Evolutionary conservation across 1,140 invertebrate genomes (phyloP).

Genomic region (Stegodyphus dumicola): DNA sequence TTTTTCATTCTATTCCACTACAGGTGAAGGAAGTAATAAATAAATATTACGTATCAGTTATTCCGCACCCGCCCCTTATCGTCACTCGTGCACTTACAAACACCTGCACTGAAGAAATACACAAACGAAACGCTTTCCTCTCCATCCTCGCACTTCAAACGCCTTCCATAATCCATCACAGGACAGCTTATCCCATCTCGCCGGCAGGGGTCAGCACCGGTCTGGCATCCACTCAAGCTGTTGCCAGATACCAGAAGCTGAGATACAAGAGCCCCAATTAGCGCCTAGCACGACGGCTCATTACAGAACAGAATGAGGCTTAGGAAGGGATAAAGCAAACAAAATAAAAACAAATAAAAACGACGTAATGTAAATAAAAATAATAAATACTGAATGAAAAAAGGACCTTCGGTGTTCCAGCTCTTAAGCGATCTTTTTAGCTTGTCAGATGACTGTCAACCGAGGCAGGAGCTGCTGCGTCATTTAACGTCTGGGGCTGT

Average conservation of each 20-base stretch:
- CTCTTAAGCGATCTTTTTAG: conserved; percentile 59
- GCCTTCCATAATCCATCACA: conserved; percentile 31
- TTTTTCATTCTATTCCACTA: too few species aligned
- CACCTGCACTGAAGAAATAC: too few species aligned
- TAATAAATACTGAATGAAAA: conserved; percentile 33
- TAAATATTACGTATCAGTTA: too few species aligned
- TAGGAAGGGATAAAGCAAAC: conserved; percentile 25
- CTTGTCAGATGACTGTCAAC: conserved; percentile 59
- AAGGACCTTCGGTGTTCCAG: neutral
- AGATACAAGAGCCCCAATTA: conserved; percentile 48
- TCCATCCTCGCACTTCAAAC: neutral
- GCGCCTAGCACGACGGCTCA: conserved; percentile 43
- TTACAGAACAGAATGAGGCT: conserved; percentile 45
- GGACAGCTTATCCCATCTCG: conserved; percentile 32
- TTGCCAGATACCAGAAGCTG: conserved; percentile 37
- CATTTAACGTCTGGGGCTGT: conserved; percentile 54
- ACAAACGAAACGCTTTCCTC: too few species aligned
- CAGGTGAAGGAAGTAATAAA: too few species aligned
- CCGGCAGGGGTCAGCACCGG: conserved; percentile 37
- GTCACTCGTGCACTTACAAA: too few species aligned
- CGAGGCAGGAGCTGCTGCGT: conserved; percentile 15
- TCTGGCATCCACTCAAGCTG: conserved; percentile 30
- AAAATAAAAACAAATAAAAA: conserved; percentile 18
- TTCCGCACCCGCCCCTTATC: too few species aligned
- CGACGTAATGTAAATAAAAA: conserved; percentile 52